Evolutionary conservation across 2,797 vertebrate species (phyloP).

Genomic region (Bufotes viridis): DNA sequence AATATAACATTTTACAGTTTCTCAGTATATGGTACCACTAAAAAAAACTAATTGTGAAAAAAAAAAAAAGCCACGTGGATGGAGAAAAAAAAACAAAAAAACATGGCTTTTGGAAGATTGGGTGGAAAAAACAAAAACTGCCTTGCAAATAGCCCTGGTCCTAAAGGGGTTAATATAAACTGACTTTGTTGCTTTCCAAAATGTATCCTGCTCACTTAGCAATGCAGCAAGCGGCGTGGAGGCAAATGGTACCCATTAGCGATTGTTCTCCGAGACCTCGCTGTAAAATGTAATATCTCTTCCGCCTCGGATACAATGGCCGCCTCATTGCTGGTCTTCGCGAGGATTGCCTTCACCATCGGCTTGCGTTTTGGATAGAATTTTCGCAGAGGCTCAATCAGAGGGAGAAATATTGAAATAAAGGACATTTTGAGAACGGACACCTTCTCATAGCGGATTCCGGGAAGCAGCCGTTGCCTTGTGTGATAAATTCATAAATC

Average conservation of each 20-base stretch:
- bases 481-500: conserved; percentile 48
- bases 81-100: too few relatives aligned
- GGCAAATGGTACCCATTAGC: neutral
- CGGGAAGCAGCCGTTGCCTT: neutral
- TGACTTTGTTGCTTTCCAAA: too few relatives aligned
- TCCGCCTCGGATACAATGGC: neutral
- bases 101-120: too few relatives aligned
- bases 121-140: too few relatives aligned
- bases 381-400: conserved; percentile 43
- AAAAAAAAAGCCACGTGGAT: too few relatives aligned
- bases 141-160: too few relatives aligned
- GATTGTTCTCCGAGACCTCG: neutral
- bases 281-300: conserved; percentile 24
- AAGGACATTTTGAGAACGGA: conserved; percentile 17
- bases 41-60: too few relatives aligned
- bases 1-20: too few relatives aligned
- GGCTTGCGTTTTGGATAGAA: conserved; percentile 21
- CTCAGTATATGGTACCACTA: too few relatives aligned
- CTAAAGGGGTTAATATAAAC: too few relatives aligned
- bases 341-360: neutral
- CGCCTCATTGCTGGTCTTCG: conserved; percentile 6
- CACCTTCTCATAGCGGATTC: conserved; percentile 6
- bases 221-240: neutral
- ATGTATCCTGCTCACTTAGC: neutral
- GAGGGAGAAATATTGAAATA: conserved; percentile 44